Evolutionary conservation across 2,888 invertebrate genomes (phyloP).

Genomic region (Drosophila lacicola): DNA sequence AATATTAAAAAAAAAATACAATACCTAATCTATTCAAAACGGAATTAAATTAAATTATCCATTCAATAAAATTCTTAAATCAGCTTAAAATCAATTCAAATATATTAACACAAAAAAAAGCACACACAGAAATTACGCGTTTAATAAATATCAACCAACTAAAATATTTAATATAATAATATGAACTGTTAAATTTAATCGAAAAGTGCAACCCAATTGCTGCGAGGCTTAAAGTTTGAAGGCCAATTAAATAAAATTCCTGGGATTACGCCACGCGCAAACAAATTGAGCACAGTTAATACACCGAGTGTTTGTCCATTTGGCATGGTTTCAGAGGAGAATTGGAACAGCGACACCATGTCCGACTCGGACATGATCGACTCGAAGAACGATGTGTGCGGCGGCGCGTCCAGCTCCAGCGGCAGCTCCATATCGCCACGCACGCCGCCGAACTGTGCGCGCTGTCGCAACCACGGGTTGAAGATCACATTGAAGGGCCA

Average conservation of each 20-base stretch:
- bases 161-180: neutral
- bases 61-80: neutral
- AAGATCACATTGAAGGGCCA: conserved; percentile 95
- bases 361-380: conserved; percentile 87
- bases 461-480: conserved; percentile 96
- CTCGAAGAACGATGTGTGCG: conserved; percentile 86
- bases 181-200: neutral
- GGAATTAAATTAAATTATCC: neutral
- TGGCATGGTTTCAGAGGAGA: conserved; percentile 84
- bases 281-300: neutral
- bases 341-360: conserved; percentile 85
- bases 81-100: neutral
- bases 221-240: conserved; percentile 1
- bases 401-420: conserved; percentile 86
- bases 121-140: neutral
- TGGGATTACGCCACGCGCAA: neutral
- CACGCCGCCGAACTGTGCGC: conserved; percentile 95
- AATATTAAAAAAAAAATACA: conserved; percentile 1
- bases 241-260: conserved; percentile 1
- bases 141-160: neutral
- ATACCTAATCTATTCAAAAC: conserved; percentile 3
- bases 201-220: conserved; percentile 2
- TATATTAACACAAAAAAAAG: neutral
- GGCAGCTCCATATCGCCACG: conserved; percentile 89
- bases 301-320: neutral